Evolutionary conservation across 2,888 invertebrate species (phyloP).

Genomic region (Chesias legatella): DNA sequence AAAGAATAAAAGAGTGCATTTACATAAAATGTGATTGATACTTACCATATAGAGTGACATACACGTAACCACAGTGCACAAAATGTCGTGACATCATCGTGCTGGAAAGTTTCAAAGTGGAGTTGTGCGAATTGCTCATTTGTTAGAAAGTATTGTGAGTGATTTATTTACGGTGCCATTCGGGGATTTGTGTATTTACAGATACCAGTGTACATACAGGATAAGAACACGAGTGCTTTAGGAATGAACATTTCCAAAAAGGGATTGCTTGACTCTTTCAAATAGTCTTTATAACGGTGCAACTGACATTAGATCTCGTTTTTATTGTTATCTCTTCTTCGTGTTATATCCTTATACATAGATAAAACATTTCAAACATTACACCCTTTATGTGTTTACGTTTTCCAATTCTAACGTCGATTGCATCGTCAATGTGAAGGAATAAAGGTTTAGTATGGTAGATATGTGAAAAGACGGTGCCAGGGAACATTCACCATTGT

Average conservation of each 20-base stretch:
- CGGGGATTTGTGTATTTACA: slow-evolving; percentile 8
- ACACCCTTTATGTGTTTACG: too few species aligned
- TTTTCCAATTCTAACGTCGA: slow-evolving; percentile 5
- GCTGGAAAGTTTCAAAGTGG: slow-evolving; percentile 37
- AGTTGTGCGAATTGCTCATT: slow-evolving; percentile 40
- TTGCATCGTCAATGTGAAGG: slow-evolving; percentile 2
- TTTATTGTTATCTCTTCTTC: too few species aligned
- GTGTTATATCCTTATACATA: too few species aligned
- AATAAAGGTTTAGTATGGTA: not conserved
- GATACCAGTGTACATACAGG: slow-evolving; percentile 6
- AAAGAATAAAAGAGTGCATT: slow-evolving; percentile 15
- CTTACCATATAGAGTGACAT: slow-evolving; percentile 40
- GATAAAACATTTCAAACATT: too few species aligned
- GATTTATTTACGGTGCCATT: slow-evolving; percentile 16
- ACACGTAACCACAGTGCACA: slow-evolving; percentile 36
- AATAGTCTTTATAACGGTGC: not conserved
- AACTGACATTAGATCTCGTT: slow-evolving; percentile 6
- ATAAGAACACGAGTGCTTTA: slow-evolving; percentile 13
- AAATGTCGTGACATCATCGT: slow-evolving; percentile 39
- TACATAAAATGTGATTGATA: slow-evolving; percentile 32
- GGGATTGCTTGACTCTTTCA: too few species aligned
- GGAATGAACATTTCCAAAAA: not conserved
- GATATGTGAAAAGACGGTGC: slow-evolving; percentile 9
- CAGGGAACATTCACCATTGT: slow-evolving; percentile 13
- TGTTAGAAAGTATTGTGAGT: slow-evolving; percentile 28